Percentiles rank a stretch among this genome's conserved stretches.
These are phyloP conservation scores for Athripsodes cinereus DNA, from an alignment of 2,888 invertebrate genomes.

Conservation along the genomic window DNA sequence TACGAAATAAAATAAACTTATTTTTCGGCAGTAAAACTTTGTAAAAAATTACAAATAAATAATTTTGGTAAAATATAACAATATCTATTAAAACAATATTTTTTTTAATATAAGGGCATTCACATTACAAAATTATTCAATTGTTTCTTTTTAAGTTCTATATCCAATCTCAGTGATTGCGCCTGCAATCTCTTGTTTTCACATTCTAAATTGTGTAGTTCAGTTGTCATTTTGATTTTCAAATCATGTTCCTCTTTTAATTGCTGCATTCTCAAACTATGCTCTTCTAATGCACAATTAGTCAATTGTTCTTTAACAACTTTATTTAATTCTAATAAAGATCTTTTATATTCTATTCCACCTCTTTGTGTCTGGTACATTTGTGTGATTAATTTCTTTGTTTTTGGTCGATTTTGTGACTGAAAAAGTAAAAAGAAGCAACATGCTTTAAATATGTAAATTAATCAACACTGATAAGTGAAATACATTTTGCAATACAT, in stretches of 20 bases:
- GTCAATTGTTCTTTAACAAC: constrained; percentile 25
- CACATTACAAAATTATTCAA: constrained; percentile 24
- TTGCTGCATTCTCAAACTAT: constrained; percentile 22
- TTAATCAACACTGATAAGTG: too few species aligned
- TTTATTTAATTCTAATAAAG: constrained; percentile 23
- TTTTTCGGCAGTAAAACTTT: too few species aligned
- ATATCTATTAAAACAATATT: too few species aligned
- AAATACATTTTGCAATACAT: too few species aligned
- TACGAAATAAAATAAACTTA: too few species aligned
- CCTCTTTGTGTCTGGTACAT: constrained; percentile 11
- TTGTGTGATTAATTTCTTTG: constrained; percentile 16
- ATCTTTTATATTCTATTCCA: constrained; percentile 21
- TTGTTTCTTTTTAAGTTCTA: constrained; percentile 25
- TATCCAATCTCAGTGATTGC: constrained; percentile 22
- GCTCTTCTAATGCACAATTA: constrained; percentile 23
- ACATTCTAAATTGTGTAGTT: constrained; percentile 21
- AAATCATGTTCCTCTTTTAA: constrained; percentile 21
- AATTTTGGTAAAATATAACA: too few species aligned
- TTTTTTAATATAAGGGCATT: background rate
- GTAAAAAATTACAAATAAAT: too few species aligned
- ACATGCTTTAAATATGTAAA: too few species aligned
- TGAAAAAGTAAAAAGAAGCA: background rate
- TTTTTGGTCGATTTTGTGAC: constrained; percentile 21
- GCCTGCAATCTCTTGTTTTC: constrained; percentile 22
- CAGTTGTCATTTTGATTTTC: constrained; percentile 15